A percentile compares a stretch with the other conserved stretches of the same genome.
Conservation (phyloP, 2,113 vertebrate species). For the Asarcornis scutulata region DNA sequence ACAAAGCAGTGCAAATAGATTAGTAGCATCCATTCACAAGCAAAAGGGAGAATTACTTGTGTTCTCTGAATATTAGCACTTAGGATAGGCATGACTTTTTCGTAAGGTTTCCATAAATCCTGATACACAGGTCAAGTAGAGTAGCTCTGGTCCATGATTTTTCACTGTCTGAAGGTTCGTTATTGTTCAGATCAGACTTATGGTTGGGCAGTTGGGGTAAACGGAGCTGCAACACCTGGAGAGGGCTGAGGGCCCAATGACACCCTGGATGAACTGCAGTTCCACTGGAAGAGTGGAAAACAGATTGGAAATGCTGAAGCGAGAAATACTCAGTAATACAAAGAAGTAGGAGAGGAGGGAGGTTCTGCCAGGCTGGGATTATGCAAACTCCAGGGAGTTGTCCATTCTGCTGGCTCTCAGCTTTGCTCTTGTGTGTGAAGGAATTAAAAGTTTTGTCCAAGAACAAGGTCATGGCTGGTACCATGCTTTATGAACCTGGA, state of each 20-base stretch:
- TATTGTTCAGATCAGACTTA: background rate
- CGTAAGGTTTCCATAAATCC: background rate
- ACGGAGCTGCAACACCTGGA: fast-evolving
- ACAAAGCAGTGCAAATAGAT: background rate
- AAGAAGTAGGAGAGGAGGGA: background rate
- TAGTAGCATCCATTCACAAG: background rate
- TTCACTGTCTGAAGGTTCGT: background rate
- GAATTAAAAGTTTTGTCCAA: background rate
- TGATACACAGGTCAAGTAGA: fast-evolving
- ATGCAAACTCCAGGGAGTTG: background rate
- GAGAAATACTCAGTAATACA: background rate
- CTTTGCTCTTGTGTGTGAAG: background rate
- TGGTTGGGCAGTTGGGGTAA: background rate
- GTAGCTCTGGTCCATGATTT: fast-evolving
- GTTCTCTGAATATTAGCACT: background rate
- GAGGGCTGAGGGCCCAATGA: background rate
- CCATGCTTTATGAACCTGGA: background rate
- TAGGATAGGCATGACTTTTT: background rate
- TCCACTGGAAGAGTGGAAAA: background rate
- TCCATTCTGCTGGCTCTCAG: background rate
- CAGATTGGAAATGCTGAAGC: background rate
- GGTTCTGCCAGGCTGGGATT: background rate
- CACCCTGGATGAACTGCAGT: background rate
- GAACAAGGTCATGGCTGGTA: fast-evolving
- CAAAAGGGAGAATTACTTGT: background rate